Conservation (phyloP, 2,113 vertebrate genomes). For the Campylomormyrus tamandua region DNA sequence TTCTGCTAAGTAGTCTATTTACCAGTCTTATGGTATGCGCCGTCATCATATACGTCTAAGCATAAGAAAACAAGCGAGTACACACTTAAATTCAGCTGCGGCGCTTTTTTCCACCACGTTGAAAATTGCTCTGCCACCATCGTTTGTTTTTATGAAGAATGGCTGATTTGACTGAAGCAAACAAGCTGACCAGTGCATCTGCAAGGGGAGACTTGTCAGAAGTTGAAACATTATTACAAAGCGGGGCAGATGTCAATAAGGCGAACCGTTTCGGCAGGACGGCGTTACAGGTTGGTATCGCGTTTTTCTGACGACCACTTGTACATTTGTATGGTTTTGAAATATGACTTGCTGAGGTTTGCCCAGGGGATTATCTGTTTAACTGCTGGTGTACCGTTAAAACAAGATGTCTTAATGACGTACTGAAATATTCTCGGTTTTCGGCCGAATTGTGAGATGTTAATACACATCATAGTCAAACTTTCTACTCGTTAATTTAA, state of each 20-base stretch:
- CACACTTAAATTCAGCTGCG: conserved; percentile 19
- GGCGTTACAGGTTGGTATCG: conserved; percentile 85
- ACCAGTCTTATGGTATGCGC: conserved; percentile 30
- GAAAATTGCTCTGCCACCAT: conserved; percentile 27
- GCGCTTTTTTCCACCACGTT: conserved; percentile 26
- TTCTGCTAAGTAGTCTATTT: conserved; percentile 38
- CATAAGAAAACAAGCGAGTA: conserved; percentile 19
- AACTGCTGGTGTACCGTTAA: not conserved
- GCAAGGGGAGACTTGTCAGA: conserved; percentile 74
- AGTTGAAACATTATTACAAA: conserved; percentile 72
- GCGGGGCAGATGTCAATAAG: conserved; percentile 79
- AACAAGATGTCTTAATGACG: conserved; percentile 11
- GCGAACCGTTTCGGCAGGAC: conserved; percentile 78
- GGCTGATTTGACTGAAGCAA: conserved; percentile 66
- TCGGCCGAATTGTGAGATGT: not conserved
- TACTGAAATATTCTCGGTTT: conserved; percentile 10
- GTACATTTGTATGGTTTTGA: not conserved
- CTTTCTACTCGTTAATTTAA: not conserved
- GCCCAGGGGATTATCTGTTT: conserved; percentile 5
- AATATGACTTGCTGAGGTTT: not conserved
- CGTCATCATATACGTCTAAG: conserved; percentile 28
- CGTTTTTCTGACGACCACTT: conserved; percentile 6
- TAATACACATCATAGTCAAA: not conserved
- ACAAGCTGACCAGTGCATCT: conserved; percentile 78
- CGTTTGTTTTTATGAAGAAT: conserved; percentile 71